Base-by-base conservation (phyloP, 23 tunicate genomes). In the Clavelina lepadiformis region DNA sequence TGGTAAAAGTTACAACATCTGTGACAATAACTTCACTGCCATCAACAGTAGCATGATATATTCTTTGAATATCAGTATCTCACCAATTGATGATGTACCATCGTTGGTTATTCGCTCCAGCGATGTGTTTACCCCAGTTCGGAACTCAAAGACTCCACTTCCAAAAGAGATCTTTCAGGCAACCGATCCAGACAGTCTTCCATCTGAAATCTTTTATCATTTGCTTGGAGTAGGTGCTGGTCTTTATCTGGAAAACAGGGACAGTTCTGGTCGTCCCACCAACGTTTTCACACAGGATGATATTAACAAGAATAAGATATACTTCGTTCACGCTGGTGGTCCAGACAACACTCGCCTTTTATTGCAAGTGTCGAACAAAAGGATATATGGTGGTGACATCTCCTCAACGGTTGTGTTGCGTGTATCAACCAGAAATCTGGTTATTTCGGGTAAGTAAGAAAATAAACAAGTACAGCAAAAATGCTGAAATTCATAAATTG, bases 41-140 rank as follows among this genome's bases (percentile, higher is more conserved):
- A 56, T 56, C 18, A 2, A 26, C 3, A 55, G 25, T 8, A 22
- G 34, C 19, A 71, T 51, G 19, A 20, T 44, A 1, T 78, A 31
- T 27, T 8, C 32, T 18, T 15, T 85, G 4, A 33, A 71, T 41
- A 63, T 85, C 28, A 47, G 49, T 36, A 46, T 86, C 23, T 21
- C 38, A 2, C 75, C 82, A 29, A 77, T 87, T 4, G 55, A 87
- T 52, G 87, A 87, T 46, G 60, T 73, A 31, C 96, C 96, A 2
- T 33, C 19, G 15, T 53, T 87, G 2, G 31, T 58, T 19, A 87
- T 87, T 11, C 88, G 87, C 1, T 7, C 60, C 1, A 37, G 61
- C 69, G 80, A 35, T 53, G 51, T 79, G 3, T 80, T 87, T 36
- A 58, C 35, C 21, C 96, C 96, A 36, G 45, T 87, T 4, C 51